Conservation (phyloP, 1,140 invertebrate species). For the Latrodectus geometricus region DNA sequence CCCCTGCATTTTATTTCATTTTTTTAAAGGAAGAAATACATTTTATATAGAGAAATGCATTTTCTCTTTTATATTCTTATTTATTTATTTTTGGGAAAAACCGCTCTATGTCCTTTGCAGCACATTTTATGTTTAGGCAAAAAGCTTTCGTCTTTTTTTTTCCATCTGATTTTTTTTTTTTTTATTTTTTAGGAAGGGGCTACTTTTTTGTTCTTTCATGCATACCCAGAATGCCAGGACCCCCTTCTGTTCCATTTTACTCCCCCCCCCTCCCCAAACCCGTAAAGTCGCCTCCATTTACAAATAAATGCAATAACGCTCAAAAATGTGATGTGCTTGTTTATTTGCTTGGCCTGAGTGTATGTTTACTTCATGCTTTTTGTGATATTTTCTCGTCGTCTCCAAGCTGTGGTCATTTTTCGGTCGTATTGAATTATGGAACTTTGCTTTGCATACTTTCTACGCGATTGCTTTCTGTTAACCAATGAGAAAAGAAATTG, state of each 20-base stretch:
- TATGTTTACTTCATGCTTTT: neutral
- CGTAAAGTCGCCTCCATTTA: slow-evolving; percentile 57
- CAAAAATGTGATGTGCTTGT: slow-evolving; percentile 55
- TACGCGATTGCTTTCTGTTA: neutral
- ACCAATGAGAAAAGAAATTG: no score
- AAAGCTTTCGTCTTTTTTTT: slow-evolving; percentile 45
- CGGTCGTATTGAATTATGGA: neutral
- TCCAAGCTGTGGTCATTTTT: neutral
- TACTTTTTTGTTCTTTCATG: neutral
- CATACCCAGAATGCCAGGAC: neutral
- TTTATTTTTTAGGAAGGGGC: no score
- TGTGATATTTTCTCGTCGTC: neutral
- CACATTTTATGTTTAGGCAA: slow-evolving; percentile 54
- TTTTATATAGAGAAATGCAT: slow-evolving; percentile 57
- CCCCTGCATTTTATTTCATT: slow-evolving; percentile 4
- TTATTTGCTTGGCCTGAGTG: neutral
- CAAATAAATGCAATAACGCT: slow-evolving; percentile 59
- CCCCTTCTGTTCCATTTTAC: neutral
- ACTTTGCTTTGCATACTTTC: neutral
- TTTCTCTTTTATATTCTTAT: slow-evolving; percentile 29
- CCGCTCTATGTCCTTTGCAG: neutral
- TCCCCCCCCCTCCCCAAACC: neutral
- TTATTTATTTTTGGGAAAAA: slow-evolving; percentile 46
- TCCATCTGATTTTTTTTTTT: neutral
- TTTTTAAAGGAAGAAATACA: slow-evolving; percentile 41